A percentile compares a stretch with the other conserved stretches of the same genome.
phyloP scores from a whole-genome alignment of 2,797 vertebrate genomes.

The Sternotherus odoratus region DNA sequence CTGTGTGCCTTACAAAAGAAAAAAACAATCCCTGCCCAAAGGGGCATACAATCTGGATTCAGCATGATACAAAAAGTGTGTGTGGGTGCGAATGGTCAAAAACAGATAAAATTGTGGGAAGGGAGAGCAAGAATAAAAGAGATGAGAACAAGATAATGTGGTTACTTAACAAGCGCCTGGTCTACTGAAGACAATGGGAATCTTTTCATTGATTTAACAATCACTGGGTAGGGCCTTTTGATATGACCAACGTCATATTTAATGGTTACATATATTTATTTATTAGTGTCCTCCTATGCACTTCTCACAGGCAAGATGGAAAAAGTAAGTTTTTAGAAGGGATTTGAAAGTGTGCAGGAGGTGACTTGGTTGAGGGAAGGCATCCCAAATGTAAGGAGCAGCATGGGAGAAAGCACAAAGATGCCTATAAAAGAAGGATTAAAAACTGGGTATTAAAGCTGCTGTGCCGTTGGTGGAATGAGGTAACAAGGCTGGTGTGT shows the following conservation, averaged over 20 bases:
- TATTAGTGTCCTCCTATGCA: neutral
- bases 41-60: neutral
- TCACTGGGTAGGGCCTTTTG: neutral
- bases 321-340: neutral
- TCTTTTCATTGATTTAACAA: neutral
- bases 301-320: neutral
- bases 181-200: neutral
- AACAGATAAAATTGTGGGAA: neutral
- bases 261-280: neutral
- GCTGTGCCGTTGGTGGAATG: neutral
- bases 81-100: neutral
- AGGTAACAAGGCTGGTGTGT: neutral
- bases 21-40: neutral
- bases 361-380: neutral
- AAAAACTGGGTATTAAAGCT: neutral
- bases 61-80: neutral
- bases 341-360: neutral
- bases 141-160: accelerated
- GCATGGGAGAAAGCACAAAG: neutral
- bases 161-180: neutral
- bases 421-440: neutral
- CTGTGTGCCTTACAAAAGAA: neutral
- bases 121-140: neutral
- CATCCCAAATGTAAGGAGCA: constrained; percentile 1
- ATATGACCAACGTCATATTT: too few species aligned